Evolutionary conservation across 2,113 vertebrate species (phyloP).

Genomic region (Salminus brasiliensis): DNA sequence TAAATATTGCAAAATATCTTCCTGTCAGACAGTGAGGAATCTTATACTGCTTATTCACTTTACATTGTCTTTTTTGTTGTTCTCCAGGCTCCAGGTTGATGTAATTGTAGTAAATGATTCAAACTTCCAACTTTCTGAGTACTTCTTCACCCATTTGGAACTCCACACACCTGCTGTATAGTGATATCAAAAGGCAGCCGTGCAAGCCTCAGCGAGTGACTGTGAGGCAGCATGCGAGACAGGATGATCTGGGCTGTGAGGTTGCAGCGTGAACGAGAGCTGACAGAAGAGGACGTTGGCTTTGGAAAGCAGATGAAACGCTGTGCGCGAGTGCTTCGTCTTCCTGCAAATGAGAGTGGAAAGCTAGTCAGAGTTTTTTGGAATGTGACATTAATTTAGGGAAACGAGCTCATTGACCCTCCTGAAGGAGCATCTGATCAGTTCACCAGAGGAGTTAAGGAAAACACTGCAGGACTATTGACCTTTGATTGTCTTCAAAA

Average conservation of each 20-base stretch:
- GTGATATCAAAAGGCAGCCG: neutral
- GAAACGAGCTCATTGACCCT: slow-evolving; percentile 27
- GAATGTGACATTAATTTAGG: slow-evolving; percentile 40
- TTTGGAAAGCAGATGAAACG: slow-evolving; percentile 24
- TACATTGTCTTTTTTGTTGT: neutral
- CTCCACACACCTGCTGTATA: neutral
- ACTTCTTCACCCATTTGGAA: neutral
- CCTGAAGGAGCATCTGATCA: slow-evolving; percentile 7
- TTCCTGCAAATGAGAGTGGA: neutral
- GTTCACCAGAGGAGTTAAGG: slow-evolving; percentile 29
- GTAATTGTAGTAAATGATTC: neutral
- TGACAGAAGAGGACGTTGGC: neutral
- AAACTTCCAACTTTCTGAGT: slow-evolving; percentile 1
- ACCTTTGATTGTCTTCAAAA: slow-evolving; percentile 24
- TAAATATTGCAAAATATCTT: slow-evolving; percentile 50
- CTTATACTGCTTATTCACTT: slow-evolving; percentile 47
- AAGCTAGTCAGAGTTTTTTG: neutral
- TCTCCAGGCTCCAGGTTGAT: neutral
- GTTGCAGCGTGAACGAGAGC: slow-evolving; percentile 13
- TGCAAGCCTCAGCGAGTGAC: neutral
- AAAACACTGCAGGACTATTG: neutral
- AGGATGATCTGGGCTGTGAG: neutral
- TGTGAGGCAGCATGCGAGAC: neutral
- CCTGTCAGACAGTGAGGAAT: slow-evolving; percentile 41
- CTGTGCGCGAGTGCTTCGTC: slow-evolving; percentile 13